phyloP scores from a whole-genome alignment of 1,140 invertebrate genomes.

The Anthonomus grandis region DNA sequence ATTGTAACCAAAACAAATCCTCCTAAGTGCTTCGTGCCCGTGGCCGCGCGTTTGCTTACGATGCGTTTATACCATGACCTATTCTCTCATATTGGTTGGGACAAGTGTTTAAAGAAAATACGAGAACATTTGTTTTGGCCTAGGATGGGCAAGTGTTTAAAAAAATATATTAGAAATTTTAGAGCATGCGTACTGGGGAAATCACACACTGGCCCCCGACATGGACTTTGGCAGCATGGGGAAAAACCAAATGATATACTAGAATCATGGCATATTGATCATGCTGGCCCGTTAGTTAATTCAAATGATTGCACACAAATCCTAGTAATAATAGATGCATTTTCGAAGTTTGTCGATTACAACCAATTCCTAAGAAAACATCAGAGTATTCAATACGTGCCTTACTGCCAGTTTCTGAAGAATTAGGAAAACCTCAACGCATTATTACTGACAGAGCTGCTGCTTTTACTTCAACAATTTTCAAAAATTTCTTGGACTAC shows the following conservation, averaged over 20 bases:
- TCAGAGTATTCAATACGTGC: constrained; percentile 12
- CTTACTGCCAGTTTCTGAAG: constrained; percentile 3
- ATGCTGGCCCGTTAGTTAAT: no score
- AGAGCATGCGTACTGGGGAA: constrained; percentile 10
- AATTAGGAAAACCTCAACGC: constrained; percentile 10
- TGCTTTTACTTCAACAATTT: no score
- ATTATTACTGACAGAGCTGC: constrained; percentile 16
- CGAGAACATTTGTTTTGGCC: constrained; percentile 11
- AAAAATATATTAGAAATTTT: constrained; percentile 18
- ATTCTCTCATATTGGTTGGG: constrained; percentile 11
- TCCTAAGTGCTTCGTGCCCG: constrained; percentile 22
- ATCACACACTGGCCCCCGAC: constrained; percentile 4
- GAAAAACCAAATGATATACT: constrained; percentile 8
- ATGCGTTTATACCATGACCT: constrained; percentile 18
- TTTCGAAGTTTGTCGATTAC: neutral
- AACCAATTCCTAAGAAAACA: constrained; percentile 12
- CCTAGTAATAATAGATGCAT: constrained; percentile 16
- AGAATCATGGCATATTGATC: no score
- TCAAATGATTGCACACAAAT: constrained; percentile 19
- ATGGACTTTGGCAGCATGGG: constrained; percentile 4
- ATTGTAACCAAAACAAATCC: neutral
- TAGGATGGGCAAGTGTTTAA: constrained; percentile 5
- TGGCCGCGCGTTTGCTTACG: constrained; percentile 6
- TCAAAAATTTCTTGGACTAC: no score
- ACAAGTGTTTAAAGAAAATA: constrained; percentile 1